Conservation (phyloP, 2,888 invertebrate species). For the Tetranychus piercei region DNA sequence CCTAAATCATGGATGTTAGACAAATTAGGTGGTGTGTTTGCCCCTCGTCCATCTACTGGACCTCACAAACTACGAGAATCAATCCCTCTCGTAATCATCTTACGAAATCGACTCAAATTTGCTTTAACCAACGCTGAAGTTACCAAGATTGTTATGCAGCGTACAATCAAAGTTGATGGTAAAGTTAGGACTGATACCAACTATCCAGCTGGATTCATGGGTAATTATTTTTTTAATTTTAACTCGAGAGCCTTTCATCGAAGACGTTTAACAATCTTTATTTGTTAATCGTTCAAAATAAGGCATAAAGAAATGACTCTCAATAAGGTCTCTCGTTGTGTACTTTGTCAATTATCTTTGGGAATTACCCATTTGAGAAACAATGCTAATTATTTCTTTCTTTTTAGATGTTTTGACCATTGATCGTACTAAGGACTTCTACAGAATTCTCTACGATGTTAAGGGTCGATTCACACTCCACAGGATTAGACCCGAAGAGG, state of each 20-base stretch:
- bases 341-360: slow-evolving; percentile 3
- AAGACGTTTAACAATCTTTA: slow-evolving; percentile 16
- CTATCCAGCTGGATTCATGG: slow-evolving; percentile 97
- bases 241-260: slow-evolving; percentile 17
- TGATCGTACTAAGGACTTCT: slow-evolving; percentile 92
- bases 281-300: slow-evolving; percentile 18
- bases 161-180: slow-evolving; percentile 91
- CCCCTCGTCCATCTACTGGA: slow-evolving; percentile 89
- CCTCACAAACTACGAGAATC: slow-evolving; percentile 96
- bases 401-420: slow-evolving; percentile 83
- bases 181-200: slow-evolving; percentile 93
- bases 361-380: slow-evolving; percentile 22
- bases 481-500: slow-evolving; percentile 88
- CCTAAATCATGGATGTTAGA: slow-evolving; percentile 99
- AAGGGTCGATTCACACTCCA: slow-evolving; percentile 96
- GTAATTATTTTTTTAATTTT: slow-evolving; percentile 40
- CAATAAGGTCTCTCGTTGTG: slow-evolving; percentile 20
- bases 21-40: slow-evolving; percentile 92
- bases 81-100: slow-evolving; percentile 81
- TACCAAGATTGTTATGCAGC: slow-evolving; percentile 92
- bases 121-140: slow-evolving; percentile 91
- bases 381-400: slow-evolving; percentile 11
- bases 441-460: slow-evolving; percentile 93
- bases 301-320: slow-evolving; percentile 17
- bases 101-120: slow-evolving; percentile 92